Base-by-base conservation (phyloP, 2,113 vertebrate species). In the Paratilapia polleni region DNA sequence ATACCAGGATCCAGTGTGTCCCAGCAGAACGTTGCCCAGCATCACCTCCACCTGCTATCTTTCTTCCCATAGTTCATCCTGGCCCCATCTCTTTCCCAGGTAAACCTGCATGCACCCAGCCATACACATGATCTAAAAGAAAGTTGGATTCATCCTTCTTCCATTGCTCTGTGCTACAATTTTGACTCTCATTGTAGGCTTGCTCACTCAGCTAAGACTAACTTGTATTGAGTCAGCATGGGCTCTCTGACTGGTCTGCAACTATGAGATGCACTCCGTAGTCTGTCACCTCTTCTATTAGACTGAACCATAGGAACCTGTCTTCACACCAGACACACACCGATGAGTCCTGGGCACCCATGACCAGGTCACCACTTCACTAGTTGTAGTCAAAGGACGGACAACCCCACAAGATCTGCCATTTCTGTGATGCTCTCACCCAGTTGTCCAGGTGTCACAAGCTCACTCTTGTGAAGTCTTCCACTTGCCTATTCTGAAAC, bases 141-240 rank as follows among this genome's bases (percentile, higher is more conserved):
- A 10, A 66, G 36, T 22, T 11, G 62, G 62, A 41, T 24, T 64
- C 36, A 64, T 64, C 1, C 36, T 24, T 0, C 0, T 24, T 66
- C 63, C 36, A 43, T 66, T 66, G 63, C 63, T 66, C 63, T 24
- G 36, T 66, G 36, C 63, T 66, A 11, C 63, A 66, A 31, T 31
- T 31, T 31, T 31, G 28, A 31, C 28, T 4, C 28, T 31, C 28
- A 31, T 31, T 31, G 28, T 31, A 3, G 28, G 28, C 28, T 31
- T 31, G 28, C 28, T 31, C 3, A 4, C 3, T 31, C 28, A 31
- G 28, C 28, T 31, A 36, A 36, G 6, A 36, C 36, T 36, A 36
- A 36, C 6, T 36, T 36, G 36, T 36, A 36, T 3, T 6, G 36
- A 6, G 36, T 36, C 36, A 36, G 6, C 36, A 36, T 36, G 36